These are phyloP conservation scores for Diloba caeruleocephala DNA, from an alignment of 2,888 invertebrate species.

Conservation along the genomic window DNA sequence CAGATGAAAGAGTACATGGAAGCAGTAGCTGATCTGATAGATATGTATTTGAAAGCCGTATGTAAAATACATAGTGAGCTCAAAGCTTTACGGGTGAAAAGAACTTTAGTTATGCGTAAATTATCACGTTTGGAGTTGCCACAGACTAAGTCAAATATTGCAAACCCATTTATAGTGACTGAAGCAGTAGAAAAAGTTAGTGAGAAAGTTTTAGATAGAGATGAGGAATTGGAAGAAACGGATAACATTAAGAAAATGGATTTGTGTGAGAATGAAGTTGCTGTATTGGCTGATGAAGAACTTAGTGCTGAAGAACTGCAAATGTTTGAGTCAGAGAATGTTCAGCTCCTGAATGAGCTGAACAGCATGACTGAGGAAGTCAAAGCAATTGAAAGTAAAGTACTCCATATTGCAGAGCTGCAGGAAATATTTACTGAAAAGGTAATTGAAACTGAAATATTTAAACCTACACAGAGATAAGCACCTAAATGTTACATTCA, in stretches of 20 bases:
- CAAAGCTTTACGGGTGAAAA: slow-evolving; percentile 95
- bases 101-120: slow-evolving; percentile 95
- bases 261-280: slow-evolving; percentile 82
- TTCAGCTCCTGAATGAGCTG: slow-evolving; percentile 95
- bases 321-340: slow-evolving; percentile 97
- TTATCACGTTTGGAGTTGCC: slow-evolving; percentile 91
- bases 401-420: slow-evolving; percentile 97
- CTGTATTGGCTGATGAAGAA: slow-evolving; percentile 89
- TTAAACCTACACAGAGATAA: too few species aligned
- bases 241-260: slow-evolving; percentile 73
- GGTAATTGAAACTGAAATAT: slow-evolving; percentile 72
- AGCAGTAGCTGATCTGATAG: slow-evolving; percentile 92
- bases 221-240: slow-evolving; percentile 60
- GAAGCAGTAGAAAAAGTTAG: slow-evolving; percentile 65
- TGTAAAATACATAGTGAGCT: slow-evolving; percentile 96
- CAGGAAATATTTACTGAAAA: slow-evolving; percentile 99
- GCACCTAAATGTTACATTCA: neutral
- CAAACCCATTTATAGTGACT: slow-evolving; percentile 71
- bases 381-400: slow-evolving; percentile 96
- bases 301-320: slow-evolving; percentile 96
- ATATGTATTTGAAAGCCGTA: slow-evolving; percentile 94
- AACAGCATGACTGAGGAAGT: slow-evolving; percentile 97
- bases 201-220: slow-evolving; percentile 60
- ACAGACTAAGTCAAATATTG: slow-evolving; percentile 69
- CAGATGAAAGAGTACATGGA: slow-evolving; percentile 94